Evolutionary conservation across 2,113 vertebrate species (phyloP).

Genomic region (Saguinus imperator): DNA sequence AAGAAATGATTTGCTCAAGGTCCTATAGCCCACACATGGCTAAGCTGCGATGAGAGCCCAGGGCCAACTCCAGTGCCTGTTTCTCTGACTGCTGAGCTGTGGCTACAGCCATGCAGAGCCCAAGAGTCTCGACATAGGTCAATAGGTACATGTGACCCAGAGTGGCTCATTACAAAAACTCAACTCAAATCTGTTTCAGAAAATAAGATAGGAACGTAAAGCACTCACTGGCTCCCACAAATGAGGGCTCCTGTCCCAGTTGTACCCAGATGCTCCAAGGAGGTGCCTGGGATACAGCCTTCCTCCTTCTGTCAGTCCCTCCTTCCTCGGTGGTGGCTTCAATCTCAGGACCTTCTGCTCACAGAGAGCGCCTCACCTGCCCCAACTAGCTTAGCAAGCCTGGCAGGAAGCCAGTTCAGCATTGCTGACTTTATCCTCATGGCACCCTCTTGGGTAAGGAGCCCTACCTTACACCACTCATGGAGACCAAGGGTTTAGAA

Average conservation of each 20-base stretch:
- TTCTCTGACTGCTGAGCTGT: background rate
- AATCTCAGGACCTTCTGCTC: background rate
- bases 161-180: background rate
- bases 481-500: background rate
- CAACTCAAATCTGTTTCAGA: background rate
- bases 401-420: background rate
- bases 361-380: no score
- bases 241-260: no score
- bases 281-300: no score
- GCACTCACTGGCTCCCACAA: no score
- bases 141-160: background rate
- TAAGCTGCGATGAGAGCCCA: background rate
- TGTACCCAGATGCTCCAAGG: rapidly evolving
- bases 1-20: background rate
- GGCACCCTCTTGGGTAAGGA: background rate
- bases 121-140: background rate
- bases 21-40: rapidly evolving
- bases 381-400: background rate
- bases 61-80: background rate
- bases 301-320: background rate
- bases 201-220: background rate
- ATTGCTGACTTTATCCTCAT: background rate
- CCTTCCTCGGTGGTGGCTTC: background rate
- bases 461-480: background rate
- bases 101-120: background rate